A percentile compares a stretch with the other conserved stretches of the same genome.
These are phyloP conservation scores for Cheilosia urbana DNA, from an alignment of 2,888 invertebrate genomes.

Conservation along the genomic window DNA sequence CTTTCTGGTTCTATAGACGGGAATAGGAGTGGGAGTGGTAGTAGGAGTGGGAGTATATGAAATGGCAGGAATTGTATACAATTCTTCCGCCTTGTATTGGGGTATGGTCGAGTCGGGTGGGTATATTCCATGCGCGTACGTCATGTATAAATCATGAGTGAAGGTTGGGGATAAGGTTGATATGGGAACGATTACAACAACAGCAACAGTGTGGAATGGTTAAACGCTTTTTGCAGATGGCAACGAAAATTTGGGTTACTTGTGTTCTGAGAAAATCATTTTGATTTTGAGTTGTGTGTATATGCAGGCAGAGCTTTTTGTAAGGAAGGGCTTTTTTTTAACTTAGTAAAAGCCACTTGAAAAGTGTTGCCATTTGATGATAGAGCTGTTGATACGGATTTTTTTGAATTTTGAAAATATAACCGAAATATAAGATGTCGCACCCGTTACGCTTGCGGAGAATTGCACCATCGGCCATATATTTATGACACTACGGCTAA, in stretches of 20 bases:
- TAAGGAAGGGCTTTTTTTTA: slow-evolving; percentile 1
- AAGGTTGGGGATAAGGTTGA: slow-evolving; percentile 28
- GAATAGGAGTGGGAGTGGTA: slow-evolving; percentile 32
- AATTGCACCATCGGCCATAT: too few species aligned
- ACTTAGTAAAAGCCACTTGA: slow-evolving; percentile 24
- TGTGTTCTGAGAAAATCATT: slow-evolving; percentile 29
- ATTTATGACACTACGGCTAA: too few species aligned
- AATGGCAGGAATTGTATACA: slow-evolving; percentile 35
- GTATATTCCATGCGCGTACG: slow-evolving; percentile 22
- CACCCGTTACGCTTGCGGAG: too few species aligned
- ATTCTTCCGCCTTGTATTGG: slow-evolving; percentile 15
- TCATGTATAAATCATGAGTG: slow-evolving; percentile 66
- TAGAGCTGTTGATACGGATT: not conserved
- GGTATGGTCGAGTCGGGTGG: not conserved
- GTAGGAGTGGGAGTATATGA: not conserved
- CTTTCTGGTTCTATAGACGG: slow-evolving; percentile 41
- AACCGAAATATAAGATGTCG: too few species aligned
- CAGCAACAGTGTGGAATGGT: not conserved
- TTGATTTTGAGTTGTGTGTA: slow-evolving; percentile 6
- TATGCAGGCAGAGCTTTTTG: slow-evolving; percentile 12
- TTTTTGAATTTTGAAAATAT: too few species aligned
- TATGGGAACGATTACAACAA: slow-evolving; percentile 4
- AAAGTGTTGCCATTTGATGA: slow-evolving; percentile 33
- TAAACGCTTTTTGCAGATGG: slow-evolving; percentile 35
- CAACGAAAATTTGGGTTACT: slow-evolving; percentile 61